A percentile compares a stretch with the other conserved stretches of the same genome.
Evolutionary conservation across 2,888 invertebrate species (phyloP).

Genomic region (Neoaliturus tenellus): DNA sequence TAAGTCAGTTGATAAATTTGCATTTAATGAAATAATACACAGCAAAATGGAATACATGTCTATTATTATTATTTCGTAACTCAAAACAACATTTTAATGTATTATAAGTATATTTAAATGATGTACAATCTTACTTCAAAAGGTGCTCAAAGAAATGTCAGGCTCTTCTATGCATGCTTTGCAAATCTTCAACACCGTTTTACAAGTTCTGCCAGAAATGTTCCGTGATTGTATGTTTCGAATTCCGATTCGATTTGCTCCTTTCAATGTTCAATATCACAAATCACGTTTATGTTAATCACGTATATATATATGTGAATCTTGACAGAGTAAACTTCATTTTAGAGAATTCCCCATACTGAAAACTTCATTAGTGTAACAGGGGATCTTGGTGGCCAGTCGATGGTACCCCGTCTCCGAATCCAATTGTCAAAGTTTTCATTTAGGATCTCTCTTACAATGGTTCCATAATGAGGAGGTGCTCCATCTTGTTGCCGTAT

Average conservation of each 20-base stretch:
- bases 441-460: conserved; percentile 47
- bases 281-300: no score
- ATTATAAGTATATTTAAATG: conserved; percentile 28
- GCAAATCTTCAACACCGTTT: conserved; percentile 30
- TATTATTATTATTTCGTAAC: background rate
- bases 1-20: background rate
- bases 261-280: conserved; percentile 53
- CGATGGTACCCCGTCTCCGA: conserved; percentile 46
- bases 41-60: background rate
- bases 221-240: conserved; percentile 39
- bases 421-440: conserved; percentile 52
- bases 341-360: conserved; percentile 39
- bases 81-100: conserved; percentile 23
- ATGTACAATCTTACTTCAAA: conserved; percentile 12
- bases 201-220: conserved; percentile 25
- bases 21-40: conserved; percentile 45
- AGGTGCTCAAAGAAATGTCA: background rate
- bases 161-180: conserved; percentile 26
- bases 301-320: no score
- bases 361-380: conserved; percentile 52
- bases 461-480: conserved; percentile 41
- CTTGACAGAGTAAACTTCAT: background rate
- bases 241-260: conserved; percentile 48
- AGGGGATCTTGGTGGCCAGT: conserved; percentile 30
- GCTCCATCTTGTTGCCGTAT: conserved; percentile 53